Base-by-base conservation (phyloP, 30 jellyfish, hydroid and myxozoan genomes). In the Chrysaora quinquecirrha region DNA sequence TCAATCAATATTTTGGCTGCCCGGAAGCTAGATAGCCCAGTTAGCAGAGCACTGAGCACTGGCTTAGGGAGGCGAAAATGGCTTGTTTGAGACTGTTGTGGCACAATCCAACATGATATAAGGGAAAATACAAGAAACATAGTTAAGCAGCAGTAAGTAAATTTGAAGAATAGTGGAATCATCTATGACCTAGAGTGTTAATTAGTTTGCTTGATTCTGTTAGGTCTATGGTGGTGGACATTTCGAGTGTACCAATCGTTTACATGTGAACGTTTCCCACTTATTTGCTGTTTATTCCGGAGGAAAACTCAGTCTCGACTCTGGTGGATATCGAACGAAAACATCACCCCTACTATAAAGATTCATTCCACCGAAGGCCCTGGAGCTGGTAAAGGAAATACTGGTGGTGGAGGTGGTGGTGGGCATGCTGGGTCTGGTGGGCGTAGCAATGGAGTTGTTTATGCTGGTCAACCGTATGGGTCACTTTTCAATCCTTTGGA, bases 391-490 rank as follows among this genome's bases (percentile, higher is more conserved):
- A 68, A 50, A 52, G 91, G 85, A 1, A 81, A 38, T 34, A n/a
- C 61, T 0, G 19, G 71, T 21, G 91, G 91, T 2, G 85, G 85
- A 21, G 91, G 91, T 32, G 91, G 91, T 23, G 91, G 85, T 29
- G 91, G 91, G 10, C 91, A 81, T 49, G 91, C 91, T 25, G 91
- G 91, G 2, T 66, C 91, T 1, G 91, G 91, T 21, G 91, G 91
- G 25, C 85, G 91, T 32, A 85, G 91, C 21, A 30, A 25, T 9
- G 85, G 85, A 4, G 85, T 81, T 60, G 9, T 34, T 46, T 50
- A 29, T 4, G 91, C 91, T 0, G 91, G 91, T 20, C 85, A 46
- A 16, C 91, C 91, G 23, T 81, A 81, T 48, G 91, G 91, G 33
- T 81, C 91, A 2, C 73, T 81, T 29, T 81, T 81, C 32, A 30